phyloP scores from a whole-genome alignment of 2,888 invertebrate genomes.

The Conistra vaccinii region DNA sequence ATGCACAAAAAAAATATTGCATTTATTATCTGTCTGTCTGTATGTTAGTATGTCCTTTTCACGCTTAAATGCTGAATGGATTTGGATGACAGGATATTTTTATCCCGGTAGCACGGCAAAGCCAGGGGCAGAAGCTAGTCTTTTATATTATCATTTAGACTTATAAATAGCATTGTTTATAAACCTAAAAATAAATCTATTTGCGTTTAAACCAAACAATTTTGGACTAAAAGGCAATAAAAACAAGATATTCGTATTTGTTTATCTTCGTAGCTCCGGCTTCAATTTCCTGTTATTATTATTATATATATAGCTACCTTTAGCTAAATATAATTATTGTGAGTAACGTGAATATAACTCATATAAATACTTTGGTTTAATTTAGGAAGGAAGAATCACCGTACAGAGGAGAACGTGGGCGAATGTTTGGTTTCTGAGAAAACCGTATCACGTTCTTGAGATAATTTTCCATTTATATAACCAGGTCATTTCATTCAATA shows the following conservation, averaged over 20 bases:
- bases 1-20: too few species aligned
- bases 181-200: neutral
- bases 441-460: neutral
- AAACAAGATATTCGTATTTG: neutral
- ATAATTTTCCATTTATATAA: neutral
- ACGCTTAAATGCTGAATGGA: too few species aligned
- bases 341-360: neutral
- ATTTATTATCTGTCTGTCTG: too few species aligned
- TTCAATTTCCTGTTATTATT: slow-evolving; percentile 8
- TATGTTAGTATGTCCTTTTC: too few species aligned
- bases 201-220: neutral
- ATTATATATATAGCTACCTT: neutral
- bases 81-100: too few species aligned
- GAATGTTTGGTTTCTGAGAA: neutral
- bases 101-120: too few species aligned
- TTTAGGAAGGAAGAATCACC: neutral
- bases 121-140: neutral
- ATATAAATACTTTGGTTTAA: neutral
- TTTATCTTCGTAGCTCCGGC: neutral
- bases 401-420: neutral
- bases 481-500: neutral
- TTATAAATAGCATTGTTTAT: neutral
- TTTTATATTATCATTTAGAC: too few species aligned
- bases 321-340: neutral
- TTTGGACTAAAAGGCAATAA: neutral